phyloP scores from a whole-genome alignment of 2,797 vertebrate genomes.

The Numenius phaeopus region DNA sequence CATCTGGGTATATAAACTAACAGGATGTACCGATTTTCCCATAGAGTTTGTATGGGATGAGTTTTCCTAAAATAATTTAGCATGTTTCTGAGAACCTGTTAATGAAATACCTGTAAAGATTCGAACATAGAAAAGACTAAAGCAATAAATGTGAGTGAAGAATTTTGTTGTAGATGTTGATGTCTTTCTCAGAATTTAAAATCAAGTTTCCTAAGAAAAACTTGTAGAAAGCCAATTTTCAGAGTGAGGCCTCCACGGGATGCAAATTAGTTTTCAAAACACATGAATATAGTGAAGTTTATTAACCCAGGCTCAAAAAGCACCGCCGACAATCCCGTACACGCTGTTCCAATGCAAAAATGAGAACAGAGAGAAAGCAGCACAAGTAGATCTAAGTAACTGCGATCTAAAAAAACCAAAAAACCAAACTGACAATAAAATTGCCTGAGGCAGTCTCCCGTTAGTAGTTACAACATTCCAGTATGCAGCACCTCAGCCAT shows the following conservation, averaged over 20 bases:
- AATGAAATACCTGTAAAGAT: neutral
- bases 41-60: neutral
- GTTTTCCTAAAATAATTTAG: neutral
- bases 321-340: neutral
- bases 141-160: neutral
- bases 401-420: neutral
- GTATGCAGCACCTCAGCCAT: neutral
- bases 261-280: neutral
- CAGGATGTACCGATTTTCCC: neutral
- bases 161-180: neutral
- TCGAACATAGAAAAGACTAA: neutral
- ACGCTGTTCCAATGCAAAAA: neutral
- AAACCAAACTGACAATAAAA: neutral
- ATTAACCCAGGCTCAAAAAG: neutral
- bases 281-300: neutral
- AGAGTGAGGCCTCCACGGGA: neutral
- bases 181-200: neutral
- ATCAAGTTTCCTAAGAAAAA: neutral
- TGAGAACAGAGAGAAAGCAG: rapidly evolving
- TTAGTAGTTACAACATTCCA: rapidly evolving
- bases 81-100: neutral
- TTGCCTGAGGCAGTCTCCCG: neutral
- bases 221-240: neutral
- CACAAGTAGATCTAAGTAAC: neutral
- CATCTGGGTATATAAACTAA: neutral